Evolutionary conservation across 2,113 vertebrate species (phyloP).

Genomic region (Diphyllodes magnificus): DNA sequence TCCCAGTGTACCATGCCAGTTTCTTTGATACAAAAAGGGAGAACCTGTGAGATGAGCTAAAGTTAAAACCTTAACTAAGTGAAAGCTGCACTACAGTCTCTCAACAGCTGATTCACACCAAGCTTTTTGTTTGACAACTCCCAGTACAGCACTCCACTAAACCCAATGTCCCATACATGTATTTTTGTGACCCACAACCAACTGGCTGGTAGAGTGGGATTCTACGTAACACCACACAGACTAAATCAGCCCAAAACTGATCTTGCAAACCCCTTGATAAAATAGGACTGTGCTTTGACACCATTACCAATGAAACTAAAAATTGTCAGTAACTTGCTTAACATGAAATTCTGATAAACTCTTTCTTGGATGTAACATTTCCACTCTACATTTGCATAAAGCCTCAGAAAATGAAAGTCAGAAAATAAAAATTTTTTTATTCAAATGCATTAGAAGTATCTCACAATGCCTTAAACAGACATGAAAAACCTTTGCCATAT

Average conservation of each 20-base stretch:
- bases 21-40: neutral
- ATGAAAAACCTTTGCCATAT: neutral
- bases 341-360: neutral
- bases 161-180: neutral
- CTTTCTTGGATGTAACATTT: neutral
- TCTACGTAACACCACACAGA: neutral
- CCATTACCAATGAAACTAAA: neutral
- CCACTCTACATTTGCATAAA: neutral
- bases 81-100: neutral
- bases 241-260: neutral
- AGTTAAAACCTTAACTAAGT: neutral
- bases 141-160: neutral
- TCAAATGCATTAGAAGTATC: neutral
- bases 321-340: neutral
- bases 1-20: neutral
- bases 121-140: neutral
- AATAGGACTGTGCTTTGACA: neutral
- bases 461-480: neutral
- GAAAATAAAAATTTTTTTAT: neutral
- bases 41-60: neutral
- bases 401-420: neutral
- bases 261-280: neutral
- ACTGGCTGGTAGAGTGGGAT: fast-evolving
- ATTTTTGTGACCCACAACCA: neutral
- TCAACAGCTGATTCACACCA: neutral